phyloP scores from a whole-genome alignment of 1,140 invertebrate genomes.

The Palaemon carinicauda region DNA sequence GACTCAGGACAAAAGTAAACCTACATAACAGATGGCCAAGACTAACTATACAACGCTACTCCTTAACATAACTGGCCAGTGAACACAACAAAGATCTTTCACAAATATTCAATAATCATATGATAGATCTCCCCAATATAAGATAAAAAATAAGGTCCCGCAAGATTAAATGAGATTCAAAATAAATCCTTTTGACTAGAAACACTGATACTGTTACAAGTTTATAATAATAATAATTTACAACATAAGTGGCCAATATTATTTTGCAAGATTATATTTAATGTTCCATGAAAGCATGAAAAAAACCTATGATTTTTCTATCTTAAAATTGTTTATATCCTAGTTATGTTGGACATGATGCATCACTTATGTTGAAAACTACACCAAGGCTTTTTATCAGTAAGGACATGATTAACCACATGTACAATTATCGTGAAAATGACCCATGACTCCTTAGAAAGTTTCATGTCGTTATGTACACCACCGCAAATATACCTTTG shows the following conservation, averaged over 20 bases:
- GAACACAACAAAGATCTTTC: background rate
- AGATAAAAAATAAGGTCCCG: background rate
- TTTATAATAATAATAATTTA: conserved; percentile 19
- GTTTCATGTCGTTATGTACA: no score
- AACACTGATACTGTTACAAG: background rate
- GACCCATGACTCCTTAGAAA: no score
- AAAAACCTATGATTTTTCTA: conserved; percentile 37
- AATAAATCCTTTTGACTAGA: background rate
- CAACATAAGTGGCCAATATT: conserved; percentile 23
- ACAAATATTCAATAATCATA: background rate
- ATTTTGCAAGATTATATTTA: background rate
- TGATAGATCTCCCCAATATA: background rate
- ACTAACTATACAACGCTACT: background rate
- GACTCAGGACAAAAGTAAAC: conserved; percentile 6
- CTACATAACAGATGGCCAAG: background rate
- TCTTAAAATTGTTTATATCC: conserved; percentile 14
- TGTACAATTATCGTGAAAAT: no score
- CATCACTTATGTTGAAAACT: conserved; percentile 29
- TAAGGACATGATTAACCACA: background rate
- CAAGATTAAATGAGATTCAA: background rate
- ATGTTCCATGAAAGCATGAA: conserved; percentile 23
- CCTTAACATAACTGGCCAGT: no score
- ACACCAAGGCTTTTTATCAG: background rate
- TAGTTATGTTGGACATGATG: conserved; percentile 30
- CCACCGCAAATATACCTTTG: no score